Percentiles rank a stretch among this genome's conserved stretches.
Conservation (phyloP, 2,797 vertebrate genomes). For the Menidia menidia region DNA sequence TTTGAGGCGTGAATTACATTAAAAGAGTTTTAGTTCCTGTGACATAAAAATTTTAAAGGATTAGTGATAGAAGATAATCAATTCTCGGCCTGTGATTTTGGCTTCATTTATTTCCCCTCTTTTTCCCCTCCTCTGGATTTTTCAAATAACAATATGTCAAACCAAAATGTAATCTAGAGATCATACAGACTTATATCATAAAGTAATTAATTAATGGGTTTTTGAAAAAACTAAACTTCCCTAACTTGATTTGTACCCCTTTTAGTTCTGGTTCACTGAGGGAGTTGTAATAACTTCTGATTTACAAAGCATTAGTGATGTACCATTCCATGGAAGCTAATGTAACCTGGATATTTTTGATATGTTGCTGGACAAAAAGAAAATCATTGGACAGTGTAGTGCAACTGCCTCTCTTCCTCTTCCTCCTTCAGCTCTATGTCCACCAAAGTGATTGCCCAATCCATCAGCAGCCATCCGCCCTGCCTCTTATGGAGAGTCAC, state of each 20-base stretch:
- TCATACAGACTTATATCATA: conserved; percentile 21
- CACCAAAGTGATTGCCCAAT: conserved; percentile 62
- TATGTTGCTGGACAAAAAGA: conserved; percentile 2
- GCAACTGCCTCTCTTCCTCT: conserved; percentile 25
- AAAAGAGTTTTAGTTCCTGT: conserved; percentile 5
- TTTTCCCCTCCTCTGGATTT: conserved; percentile 26
- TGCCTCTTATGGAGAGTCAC: conserved; percentile 57
- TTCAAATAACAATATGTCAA: conserved; percentile 34
- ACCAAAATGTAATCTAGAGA: conserved; percentile 46
- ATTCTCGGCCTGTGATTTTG: conserved; percentile 18
- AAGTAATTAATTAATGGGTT: no score
- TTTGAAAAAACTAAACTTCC: no score
- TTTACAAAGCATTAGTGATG: no score
- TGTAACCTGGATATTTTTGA: not conserved
- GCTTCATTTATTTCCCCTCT: conserved; percentile 11
- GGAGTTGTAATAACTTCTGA: no score
- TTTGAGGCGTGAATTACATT: conserved; percentile 31
- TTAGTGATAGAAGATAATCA: conserved; percentile 38
- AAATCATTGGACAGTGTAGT: conserved; percentile 28
- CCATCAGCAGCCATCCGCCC: conserved; percentile 64
- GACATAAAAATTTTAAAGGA: conserved; percentile 30
- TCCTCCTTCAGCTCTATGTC: conserved; percentile 31
- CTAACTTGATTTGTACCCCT: no score
- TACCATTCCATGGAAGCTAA: not conserved
- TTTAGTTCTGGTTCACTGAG: no score